These are phyloP conservation scores for Agrochola lota DNA, from an alignment of 2,888 invertebrate species.

Conservation along the genomic window DNA sequence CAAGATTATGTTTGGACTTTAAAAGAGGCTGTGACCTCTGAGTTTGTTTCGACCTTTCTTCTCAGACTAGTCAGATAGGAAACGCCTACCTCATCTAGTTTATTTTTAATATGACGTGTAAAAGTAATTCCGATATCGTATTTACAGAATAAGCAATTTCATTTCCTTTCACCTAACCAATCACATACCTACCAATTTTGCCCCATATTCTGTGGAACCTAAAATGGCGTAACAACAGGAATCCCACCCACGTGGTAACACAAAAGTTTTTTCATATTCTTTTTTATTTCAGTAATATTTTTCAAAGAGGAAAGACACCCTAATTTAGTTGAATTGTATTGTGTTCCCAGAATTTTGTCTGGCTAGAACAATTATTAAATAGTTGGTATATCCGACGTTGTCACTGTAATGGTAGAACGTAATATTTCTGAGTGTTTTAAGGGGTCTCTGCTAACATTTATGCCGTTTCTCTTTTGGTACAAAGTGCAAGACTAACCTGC, in stretches of 20 bases:
- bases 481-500: background rate
- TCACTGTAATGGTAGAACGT: constrained; percentile 16
- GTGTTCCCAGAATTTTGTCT: constrained; percentile 31
- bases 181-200: background rate
- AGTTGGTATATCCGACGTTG: constrained; percentile 22
- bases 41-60: too few relatives aligned
- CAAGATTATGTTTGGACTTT: too few relatives aligned
- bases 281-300: constrained; percentile 9
- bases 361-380: constrained; percentile 42
- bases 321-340: constrained; percentile 23
- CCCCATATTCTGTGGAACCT: background rate
- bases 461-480: constrained; percentile 1
- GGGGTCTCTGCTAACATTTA: background rate
- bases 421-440: background rate
- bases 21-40: too few relatives aligned
- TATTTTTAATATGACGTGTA: too few relatives aligned
- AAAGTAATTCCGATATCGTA: too few relatives aligned
- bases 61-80: too few relatives aligned
- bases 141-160: too few relatives aligned
- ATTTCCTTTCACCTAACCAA: background rate
- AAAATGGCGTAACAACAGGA: background rate
- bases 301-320: background rate
- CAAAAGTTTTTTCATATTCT: constrained; percentile 21
- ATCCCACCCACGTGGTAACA: background rate
- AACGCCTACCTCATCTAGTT: too few relatives aligned